Evolutionary conservation across 2,113 vertebrate species (phyloP), one percentile per base, ranked within the genome.

Genomic region (Rhadina sibilatrix): DNA sequence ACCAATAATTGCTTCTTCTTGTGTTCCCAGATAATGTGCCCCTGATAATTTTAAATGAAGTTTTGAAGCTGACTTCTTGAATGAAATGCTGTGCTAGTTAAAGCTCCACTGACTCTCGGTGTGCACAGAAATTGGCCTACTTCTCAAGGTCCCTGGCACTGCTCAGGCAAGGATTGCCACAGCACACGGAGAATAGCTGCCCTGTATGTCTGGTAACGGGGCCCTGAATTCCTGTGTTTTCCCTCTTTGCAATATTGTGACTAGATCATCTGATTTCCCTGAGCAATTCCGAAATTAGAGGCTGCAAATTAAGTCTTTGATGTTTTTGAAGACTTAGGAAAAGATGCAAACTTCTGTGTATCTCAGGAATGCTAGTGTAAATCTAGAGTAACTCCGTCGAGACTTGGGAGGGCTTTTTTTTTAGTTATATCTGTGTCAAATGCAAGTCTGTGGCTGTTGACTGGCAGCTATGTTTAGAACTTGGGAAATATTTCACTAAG

Each of bases 1-100:
- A 98, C 97, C 95, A 98, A 98, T 98, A 98, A 98, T 98, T 98
- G 97, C 96, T 98, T 98, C 97, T 98, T 97, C 94, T 98, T 98
- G 97, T 96, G 90, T 95, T 98, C 97, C 97, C 96, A 98, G 98
- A 98, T 98, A 98, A 98, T 96, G 96, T 97, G 97, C 97, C 97
- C 97, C 97, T 98, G 98, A 98, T 98, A 98, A 98, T 98, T 98
- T 98, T 95, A 98, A 98, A 98, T 96, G 94, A 96, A 98, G 97
- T 98, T 97, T 97, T 97, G 96, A 97, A 98, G 97, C 79, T 83
- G 95, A 72, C 96, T 96, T 97, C 95, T 96, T 97, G 96, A 97
- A 97, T 97, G 96, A 94, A 98, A 78, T 25, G 91, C 93, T 97
- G 87, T 95, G 85, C 97, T 96, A 95, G 93, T 97, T 95, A 97